Conservation (phyloP, 2,888 invertebrate species). For the Sinhomidia bicolor region DNA sequence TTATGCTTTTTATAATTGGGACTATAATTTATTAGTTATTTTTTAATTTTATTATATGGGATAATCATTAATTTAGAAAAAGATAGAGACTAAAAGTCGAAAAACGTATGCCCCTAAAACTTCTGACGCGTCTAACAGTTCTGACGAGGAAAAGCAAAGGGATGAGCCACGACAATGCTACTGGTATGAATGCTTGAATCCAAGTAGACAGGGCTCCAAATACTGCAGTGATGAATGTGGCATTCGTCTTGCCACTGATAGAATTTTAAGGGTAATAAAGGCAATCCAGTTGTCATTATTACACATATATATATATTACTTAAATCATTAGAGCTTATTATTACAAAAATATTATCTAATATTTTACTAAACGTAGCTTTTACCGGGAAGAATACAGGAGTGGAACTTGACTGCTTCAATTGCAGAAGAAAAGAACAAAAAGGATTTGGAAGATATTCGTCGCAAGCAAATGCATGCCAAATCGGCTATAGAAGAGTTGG, state of each 20-base stretch:
- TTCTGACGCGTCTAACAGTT: slow-evolving; percentile 81
- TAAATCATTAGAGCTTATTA: too few relatives aligned
- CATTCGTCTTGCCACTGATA: slow-evolving; percentile 90
- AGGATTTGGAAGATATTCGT: slow-evolving; percentile 86
- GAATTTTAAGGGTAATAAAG: slow-evolving; percentile 88
- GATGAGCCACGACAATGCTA: slow-evolving; percentile 87
- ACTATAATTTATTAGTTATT: neutral
- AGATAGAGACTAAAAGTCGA: slow-evolving; percentile 47
- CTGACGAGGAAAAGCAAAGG: slow-evolving; percentile 81
- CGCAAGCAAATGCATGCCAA: slow-evolving; percentile 90
- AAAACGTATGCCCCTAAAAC: slow-evolving; percentile 65
- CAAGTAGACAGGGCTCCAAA: slow-evolving; percentile 91
- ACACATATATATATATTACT: too few relatives aligned
- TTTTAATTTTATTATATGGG: neutral
- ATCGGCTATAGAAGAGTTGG: slow-evolving; percentile 89
- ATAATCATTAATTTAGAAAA: slow-evolving; percentile 57
- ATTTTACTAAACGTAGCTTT: slow-evolving; percentile 84
- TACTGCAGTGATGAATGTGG: slow-evolving; percentile 98
- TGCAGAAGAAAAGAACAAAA: slow-evolving; percentile 91
- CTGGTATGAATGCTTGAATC: slow-evolving; percentile 92
- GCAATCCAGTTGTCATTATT: neutral
- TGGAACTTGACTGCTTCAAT: slow-evolving; percentile 94
- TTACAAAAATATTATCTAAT: slow-evolving; percentile 77
- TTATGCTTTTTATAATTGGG: too few relatives aligned
- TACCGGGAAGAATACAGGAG: slow-evolving; percentile 95